Evolutionary conservation across 2,888 invertebrate species (phyloP).

Genomic region (Drosophila testacea): DNA sequence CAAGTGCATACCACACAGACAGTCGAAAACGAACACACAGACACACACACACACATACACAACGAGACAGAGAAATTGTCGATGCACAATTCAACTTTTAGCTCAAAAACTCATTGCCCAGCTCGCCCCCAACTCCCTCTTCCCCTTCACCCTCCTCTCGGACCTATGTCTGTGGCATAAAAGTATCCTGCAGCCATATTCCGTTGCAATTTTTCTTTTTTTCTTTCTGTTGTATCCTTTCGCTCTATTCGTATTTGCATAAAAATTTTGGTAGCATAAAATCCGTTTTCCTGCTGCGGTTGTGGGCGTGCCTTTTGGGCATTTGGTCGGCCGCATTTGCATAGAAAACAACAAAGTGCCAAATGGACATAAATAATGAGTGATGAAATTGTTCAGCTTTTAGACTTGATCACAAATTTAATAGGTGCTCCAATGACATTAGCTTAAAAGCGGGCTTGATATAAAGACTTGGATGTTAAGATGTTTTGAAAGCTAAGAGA

Average conservation of each 20-base stretch:
- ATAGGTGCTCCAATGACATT: conserved; percentile 21
- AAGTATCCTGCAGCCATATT: conserved; percentile 77
- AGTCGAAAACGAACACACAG: conserved; percentile 57
- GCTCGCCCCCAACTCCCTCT: conserved; percentile 3
- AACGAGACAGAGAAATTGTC: conserved; percentile 44
- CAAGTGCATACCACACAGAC: conserved; percentile 82
- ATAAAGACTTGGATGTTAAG: neutral
- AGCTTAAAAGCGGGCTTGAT: neutral
- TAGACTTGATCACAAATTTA: conserved; percentile 13
- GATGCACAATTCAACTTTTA: conserved; percentile 81
- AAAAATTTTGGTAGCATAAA: conserved; percentile 59
- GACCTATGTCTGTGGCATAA: conserved; percentile 48
- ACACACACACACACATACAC: conserved; percentile 30
- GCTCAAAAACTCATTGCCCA: conserved; percentile 79
- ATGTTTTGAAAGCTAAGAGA: too few species aligned
- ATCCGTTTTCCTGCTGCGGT: conserved; percentile 66
- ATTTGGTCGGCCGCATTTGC: conserved; percentile 57
- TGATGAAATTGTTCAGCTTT: conserved; percentile 63
- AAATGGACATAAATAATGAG: conserved; percentile 78
- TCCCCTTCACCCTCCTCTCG: neutral
- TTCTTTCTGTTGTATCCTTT: conserved; percentile 2
- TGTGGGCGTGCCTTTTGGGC: conserved; percentile 54
- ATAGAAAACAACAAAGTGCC: conserved; percentile 56
- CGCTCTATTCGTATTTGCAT: conserved; percentile 61
- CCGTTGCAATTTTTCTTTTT: conserved; percentile 44